A percentile compares a stretch with the other conserved stretches of the same genome.
phyloP scores from a whole-genome alignment of 2,797 vertebrate species.

The Alfaro cultratus region DNA sequence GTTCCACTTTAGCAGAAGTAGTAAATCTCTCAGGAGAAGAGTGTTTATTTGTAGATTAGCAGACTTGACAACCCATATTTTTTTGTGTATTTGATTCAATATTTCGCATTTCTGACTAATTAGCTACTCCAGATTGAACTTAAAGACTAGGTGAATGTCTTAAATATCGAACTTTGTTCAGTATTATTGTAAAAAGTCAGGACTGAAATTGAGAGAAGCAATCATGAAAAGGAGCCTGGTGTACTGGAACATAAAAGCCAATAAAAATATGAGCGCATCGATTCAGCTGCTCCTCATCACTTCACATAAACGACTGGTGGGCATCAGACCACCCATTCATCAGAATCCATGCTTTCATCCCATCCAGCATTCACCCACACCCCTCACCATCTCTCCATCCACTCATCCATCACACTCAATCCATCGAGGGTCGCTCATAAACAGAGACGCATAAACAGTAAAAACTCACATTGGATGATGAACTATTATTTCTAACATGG shows the following conservation, averaged over 20 bases:
- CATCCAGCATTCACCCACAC: conserved; percentile 33
- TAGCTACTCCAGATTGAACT: neutral
- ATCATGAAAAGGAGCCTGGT: conserved; percentile 1
- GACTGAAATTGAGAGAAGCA: neutral
- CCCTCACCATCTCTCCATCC: conserved; percentile 20
- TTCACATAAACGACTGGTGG: conserved; percentile 33
- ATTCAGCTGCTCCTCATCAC: conserved; percentile 53
- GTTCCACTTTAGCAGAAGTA: neutral
- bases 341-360: conserved; percentile 23
- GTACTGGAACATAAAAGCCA: neutral
- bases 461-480: conserved; percentile 27
- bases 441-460: conserved; percentile 16
- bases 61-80: neutral
- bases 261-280: conserved; percentile 20
- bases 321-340: conserved; percentile 27
- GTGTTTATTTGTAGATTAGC: neutral
- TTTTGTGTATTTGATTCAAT: neutral
- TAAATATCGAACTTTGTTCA: neutral
- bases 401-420: conserved; percentile 54
- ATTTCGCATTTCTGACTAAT: neutral
- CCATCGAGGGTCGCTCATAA: conserved; percentile 29
- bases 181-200: neutral
- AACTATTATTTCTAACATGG: conserved; percentile 13
- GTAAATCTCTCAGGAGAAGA: neutral
- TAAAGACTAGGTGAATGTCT: neutral